A percentile compares a stretch with the other conserved stretches of the same genome.
Evolutionary conservation across 2,888 invertebrate genomes (phyloP).

Genomic region (Amphipyra berbera): DNA sequence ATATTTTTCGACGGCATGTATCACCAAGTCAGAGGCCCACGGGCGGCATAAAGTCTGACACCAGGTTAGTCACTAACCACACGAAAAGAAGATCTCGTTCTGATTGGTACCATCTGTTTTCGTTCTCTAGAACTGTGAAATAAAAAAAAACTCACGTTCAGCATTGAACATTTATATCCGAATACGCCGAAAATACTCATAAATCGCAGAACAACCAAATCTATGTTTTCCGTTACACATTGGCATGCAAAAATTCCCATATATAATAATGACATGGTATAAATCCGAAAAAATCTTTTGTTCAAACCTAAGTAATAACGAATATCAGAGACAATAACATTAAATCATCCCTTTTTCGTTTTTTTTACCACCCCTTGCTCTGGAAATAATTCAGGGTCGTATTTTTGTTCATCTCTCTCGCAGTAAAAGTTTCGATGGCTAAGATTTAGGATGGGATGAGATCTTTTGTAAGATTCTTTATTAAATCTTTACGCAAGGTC

Average conservation of each 20-base stretch:
- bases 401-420: constrained; percentile 47
- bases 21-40: too few species aligned
- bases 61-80: too few species aligned
- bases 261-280: constrained; percentile 53
- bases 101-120: too few species aligned
- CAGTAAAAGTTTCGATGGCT: constrained; percentile 55
- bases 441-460: constrained; percentile 48
- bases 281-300: constrained; percentile 58
- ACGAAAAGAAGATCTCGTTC: too few species aligned
- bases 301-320: constrained; percentile 56
- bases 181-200: constrained; percentile 25
- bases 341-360: constrained; percentile 55
- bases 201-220: constrained; percentile 40
- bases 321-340: constrained; percentile 59
- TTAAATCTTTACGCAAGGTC: constrained; percentile 28
- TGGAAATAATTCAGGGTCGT: constrained; percentile 41
- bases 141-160: background rate
- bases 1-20: too few species aligned
- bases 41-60: too few species aligned
- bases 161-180: constrained; percentile 19
- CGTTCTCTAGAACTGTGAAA: too few species aligned
- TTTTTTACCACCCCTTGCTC: constrained; percentile 58
- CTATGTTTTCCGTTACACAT: constrained; percentile 46
- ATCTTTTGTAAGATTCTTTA: constrained; percentile 38
- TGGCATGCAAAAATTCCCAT: constrained; percentile 43